A percentile compares a stretch with the other conserved stretches of the same genome.
phyloP scores from a whole-genome alignment of 2,888 invertebrate genomes.

The Stegana nigrithorax region DNA sequence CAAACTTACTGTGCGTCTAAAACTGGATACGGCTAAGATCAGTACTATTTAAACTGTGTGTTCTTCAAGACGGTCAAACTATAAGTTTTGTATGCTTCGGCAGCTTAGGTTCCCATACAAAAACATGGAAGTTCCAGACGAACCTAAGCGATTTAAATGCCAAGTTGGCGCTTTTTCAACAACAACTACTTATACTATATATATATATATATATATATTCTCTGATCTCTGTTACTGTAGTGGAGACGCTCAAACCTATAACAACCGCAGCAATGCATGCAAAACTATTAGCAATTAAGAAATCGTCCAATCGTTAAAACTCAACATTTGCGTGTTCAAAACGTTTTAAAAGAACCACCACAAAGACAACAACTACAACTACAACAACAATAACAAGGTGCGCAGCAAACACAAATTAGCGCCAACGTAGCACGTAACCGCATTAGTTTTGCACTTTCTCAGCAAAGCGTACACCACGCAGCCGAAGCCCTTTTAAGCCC shows the following conservation, averaged over 20 bases:
- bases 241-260: too few relatives aligned
- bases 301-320: too few relatives aligned
- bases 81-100: too few relatives aligned
- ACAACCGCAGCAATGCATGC: too few relatives aligned
- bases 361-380: slow-evolving; percentile 5
- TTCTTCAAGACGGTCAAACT: not conserved
- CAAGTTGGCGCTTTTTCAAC: too few relatives aligned
- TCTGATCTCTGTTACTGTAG: too few relatives aligned
- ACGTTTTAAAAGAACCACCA: slow-evolving; percentile 38
- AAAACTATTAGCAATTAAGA: too few relatives aligned
- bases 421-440: slow-evolving; percentile 51
- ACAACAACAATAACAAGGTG: not conserved
- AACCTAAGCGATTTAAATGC: too few relatives aligned
- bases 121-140: too few relatives aligned
- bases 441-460: slow-evolving; percentile 59
- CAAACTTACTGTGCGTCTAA: not conserved
- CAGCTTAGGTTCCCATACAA: too few relatives aligned
- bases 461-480: not conserved
- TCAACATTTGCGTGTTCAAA: slow-evolving; percentile 48
- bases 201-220: too few relatives aligned
- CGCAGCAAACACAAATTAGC: slow-evolving; percentile 5
- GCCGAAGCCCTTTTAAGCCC: not conserved
- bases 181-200: too few relatives aligned
- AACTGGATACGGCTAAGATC: not conserved
- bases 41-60: not conserved